Conservation (phyloP, 2,888 invertebrate species). For the Catonia carolina region DNA sequence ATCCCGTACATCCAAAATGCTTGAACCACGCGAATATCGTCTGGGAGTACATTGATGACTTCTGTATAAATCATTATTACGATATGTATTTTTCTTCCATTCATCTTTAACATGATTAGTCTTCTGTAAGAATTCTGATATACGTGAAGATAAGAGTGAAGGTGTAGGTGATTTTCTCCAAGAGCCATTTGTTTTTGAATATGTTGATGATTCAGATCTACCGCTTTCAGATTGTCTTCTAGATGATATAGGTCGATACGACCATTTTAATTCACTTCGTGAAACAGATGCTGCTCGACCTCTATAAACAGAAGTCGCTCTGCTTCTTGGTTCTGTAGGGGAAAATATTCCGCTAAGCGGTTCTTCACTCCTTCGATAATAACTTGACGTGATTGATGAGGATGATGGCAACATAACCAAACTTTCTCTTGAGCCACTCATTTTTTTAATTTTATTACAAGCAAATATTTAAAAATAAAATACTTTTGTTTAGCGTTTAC, state of each 20-base stretch:
- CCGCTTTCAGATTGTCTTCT: conserved; percentile 6
- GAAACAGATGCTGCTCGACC: not conserved
- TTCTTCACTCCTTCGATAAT: conserved; percentile 7
- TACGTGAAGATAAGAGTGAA: conserved; percentile 47
- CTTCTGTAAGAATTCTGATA: conserved; percentile 69
- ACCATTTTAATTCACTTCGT: not conserved
- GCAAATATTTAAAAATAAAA: too few relatives aligned
- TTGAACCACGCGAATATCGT: too few relatives aligned
- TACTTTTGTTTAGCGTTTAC: too few relatives aligned
- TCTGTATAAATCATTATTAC: too few relatives aligned
- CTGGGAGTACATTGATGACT: too few relatives aligned
- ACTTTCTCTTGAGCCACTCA: too few relatives aligned
- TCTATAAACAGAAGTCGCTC: not conserved
- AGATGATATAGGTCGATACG: conserved; percentile 1
- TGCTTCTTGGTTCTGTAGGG: too few relatives aligned
- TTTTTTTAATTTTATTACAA: too few relatives aligned
- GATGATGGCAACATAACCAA: too few relatives aligned
- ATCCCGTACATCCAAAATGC: too few relatives aligned
- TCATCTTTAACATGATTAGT: conserved; percentile 87
- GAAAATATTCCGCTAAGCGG: not conserved
- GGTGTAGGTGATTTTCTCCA: not conserved
- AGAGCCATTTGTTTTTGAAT: too few relatives aligned
- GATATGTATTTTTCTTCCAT: conserved; percentile 50
- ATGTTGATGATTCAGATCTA: not conserved
- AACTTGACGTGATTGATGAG: not conserved